Percentiles rank a stretch among this genome's conserved stretches.
These are phyloP conservation scores for Cynopterus brachyotis DNA, from an alignment of 2,113 vertebrate species.

Conservation along the genomic window DNA sequence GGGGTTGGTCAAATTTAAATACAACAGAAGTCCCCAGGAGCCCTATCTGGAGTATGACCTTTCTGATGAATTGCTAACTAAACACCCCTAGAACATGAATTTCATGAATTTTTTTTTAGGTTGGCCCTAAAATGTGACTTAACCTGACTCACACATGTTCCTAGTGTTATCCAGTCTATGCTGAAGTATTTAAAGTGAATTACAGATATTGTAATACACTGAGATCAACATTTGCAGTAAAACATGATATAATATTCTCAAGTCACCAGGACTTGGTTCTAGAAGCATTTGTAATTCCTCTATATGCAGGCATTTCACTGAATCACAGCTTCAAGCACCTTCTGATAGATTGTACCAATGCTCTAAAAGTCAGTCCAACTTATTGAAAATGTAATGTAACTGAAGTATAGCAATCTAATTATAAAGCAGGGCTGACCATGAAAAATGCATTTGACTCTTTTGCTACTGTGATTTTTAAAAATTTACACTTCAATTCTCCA, in stretches of 20 bases:
- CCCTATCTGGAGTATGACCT: background rate
- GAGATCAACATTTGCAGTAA: constrained; percentile 42
- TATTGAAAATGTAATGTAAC: constrained; percentile 64
- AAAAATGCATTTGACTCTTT: constrained; percentile 65
- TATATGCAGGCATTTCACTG: constrained; percentile 38
- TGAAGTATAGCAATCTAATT: constrained; percentile 70
- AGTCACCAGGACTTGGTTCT: background rate
- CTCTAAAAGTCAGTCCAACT: constrained; percentile 65
- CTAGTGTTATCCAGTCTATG: background rate
- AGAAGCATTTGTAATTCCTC: constrained; percentile 14
- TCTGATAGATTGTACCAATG: constrained; percentile 44
- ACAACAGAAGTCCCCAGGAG: background rate
- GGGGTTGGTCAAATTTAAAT: background rate
- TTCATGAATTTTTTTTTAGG: too few species aligned
- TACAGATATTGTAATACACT: background rate
- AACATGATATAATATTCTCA: constrained; percentile 18
- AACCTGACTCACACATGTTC: background rate
- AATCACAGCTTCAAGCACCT: constrained; percentile 55
- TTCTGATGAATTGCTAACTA: background rate
- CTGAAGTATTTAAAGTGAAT: constrained; percentile 18
- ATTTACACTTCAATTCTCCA: constrained; percentile 15
- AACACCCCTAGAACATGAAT: background rate
- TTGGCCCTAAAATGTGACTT: background rate
- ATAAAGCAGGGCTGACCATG: constrained; percentile 60
- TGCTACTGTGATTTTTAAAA: background rate